Evolutionary conservation across 2,113 vertebrate species (phyloP).

Genomic region (Erythrolamprus reginae): DNA sequence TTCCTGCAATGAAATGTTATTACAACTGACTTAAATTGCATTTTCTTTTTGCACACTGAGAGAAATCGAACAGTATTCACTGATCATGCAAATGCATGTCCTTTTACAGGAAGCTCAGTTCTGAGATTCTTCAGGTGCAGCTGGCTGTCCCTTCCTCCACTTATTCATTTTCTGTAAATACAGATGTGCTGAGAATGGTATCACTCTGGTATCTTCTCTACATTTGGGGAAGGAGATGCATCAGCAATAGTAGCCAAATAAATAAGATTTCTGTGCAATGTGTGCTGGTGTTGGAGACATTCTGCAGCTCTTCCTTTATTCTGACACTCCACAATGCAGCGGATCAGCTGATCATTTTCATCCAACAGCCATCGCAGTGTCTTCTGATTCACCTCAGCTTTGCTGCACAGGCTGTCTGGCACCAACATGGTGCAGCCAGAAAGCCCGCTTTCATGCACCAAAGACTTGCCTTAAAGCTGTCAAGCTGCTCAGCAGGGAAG

Average conservation of each 20-base stretch:
- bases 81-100: background rate
- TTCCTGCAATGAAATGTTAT: background rate
- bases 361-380: too few relatives aligned
- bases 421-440: too few relatives aligned
- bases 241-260: constrained; percentile 93
- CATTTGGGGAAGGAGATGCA: constrained; percentile 61
- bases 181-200: background rate
- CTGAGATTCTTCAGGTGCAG: too few relatives aligned
- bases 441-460: too few relatives aligned
- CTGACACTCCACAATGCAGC: constrained; percentile 91
- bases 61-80: background rate
- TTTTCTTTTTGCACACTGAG: background rate
- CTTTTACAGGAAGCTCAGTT: background rate
- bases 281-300: constrained; percentile 95
- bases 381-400: too few relatives aligned
- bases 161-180: background rate
- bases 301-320: constrained; percentile 88
- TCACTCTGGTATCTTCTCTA: constrained; percentile 53
- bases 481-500: too few relatives aligned
- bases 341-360: constrained; percentile 92
- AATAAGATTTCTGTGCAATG: constrained; percentile 92
- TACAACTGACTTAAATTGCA: background rate
- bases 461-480: too few relatives aligned
- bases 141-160: background rate
- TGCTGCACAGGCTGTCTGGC: too few relatives aligned